Evolutionary conservation across 1,140 invertebrate genomes (phyloP).

Genomic region (Archivesica marissinica): DNA sequence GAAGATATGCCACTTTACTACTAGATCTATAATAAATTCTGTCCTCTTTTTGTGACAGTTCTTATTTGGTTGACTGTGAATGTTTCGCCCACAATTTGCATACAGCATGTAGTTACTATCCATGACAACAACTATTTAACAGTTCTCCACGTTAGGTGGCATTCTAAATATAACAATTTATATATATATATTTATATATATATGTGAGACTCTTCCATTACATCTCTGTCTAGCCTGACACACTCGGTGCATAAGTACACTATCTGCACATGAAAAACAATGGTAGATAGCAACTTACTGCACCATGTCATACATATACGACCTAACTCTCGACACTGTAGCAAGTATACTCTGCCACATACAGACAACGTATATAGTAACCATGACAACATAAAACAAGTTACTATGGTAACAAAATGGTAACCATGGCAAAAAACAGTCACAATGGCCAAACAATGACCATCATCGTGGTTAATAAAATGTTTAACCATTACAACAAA

Average conservation of each 20-base stretch:
- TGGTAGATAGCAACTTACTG: background rate
- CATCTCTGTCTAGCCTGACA: background rate
- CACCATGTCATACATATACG: too few relatives aligned
- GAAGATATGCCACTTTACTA: too few relatives aligned
- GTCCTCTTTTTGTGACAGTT: too few relatives aligned
- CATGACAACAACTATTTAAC: slow-evolving; percentile 10
- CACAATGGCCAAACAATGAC: too few relatives aligned
- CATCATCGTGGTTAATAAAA: too few relatives aligned
- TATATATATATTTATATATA: background rate
- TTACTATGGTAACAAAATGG: background rate
- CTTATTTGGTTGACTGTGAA: too few relatives aligned
- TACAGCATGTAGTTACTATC: background rate
- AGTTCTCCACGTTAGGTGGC: background rate
- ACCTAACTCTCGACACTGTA: background rate
- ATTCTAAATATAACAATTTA: slow-evolving; percentile 18
- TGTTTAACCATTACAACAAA: too few relatives aligned
- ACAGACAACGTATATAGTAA: background rate
- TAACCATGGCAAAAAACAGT: background rate
- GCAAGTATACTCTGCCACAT: background rate
- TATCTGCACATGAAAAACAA: background rate
- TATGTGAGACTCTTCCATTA: too few relatives aligned
- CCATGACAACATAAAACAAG: slow-evolving; percentile 1
- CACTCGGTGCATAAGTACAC: background rate
- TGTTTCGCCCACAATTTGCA: too few relatives aligned
- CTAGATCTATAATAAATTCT: too few relatives aligned